Conservation (phyloP, 2,888 invertebrate species). For the Drosophila diplacantha region DNA sequence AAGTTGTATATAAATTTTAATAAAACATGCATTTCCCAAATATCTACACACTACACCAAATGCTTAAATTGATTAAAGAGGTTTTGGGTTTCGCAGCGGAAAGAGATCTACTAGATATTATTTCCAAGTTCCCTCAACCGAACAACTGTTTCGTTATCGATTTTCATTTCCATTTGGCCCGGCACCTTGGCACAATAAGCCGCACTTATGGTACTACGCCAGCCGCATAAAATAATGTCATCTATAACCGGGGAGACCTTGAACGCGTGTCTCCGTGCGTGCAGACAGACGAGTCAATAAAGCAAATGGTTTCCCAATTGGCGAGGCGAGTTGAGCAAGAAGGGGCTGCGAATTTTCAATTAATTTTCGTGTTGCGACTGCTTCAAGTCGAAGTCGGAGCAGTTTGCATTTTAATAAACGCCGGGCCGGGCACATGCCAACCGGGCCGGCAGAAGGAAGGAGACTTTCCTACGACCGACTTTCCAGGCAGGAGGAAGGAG, state of each 20-base stretch:
- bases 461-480: slow-evolving; percentile 7
- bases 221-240: slow-evolving; percentile 53
- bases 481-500: not conserved
- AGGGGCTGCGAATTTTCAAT: slow-evolving; percentile 59
- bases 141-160: slow-evolving; percentile 46
- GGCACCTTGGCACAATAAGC: slow-evolving; percentile 53
- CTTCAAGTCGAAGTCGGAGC: slow-evolving; percentile 33
- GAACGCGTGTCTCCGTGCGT: slow-evolving; percentile 51
- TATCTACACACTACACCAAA: not conserved
- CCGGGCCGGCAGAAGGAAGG: slow-evolving; percentile 7
- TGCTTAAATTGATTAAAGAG: slow-evolving; percentile 7
- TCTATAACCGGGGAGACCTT: slow-evolving; percentile 60
- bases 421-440: slow-evolving; percentile 53
- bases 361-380: slow-evolving; percentile 49
- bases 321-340: not conserved
- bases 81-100: not conserved
- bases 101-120: not conserved
- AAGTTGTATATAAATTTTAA: not conserved
- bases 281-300: slow-evolving; percentile 60
- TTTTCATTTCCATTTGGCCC: slow-evolving; percentile 47
- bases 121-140: not conserved
- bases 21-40: not conserved
- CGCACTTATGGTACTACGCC: slow-evolving; percentile 33
- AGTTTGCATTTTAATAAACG: slow-evolving; percentile 61
- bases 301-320: slow-evolving; percentile 55